Evolutionary conservation across 92 coral and sea anemone genomes (phyloP).

Genomic region (Isaurus tuberculatus): DNA sequence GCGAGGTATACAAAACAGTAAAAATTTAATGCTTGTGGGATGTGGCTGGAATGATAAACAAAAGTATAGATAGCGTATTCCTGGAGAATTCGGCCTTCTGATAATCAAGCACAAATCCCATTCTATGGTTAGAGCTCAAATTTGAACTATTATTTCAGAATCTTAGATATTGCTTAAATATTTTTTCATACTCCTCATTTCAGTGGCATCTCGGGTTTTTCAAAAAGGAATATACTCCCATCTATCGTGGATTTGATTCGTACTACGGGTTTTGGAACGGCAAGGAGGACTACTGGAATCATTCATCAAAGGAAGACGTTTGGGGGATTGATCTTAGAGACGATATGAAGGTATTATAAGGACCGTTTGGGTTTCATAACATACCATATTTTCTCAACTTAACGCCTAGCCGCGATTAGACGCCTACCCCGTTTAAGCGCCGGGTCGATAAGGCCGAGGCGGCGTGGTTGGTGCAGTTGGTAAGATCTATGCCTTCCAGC

Average conservation of each 20-base stretch:
- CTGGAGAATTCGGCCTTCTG: too few relatives aligned
- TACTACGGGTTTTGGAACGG: constrained; percentile 98
- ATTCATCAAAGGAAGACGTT: constrained; percentile 81
- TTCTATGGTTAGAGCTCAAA: background rate
- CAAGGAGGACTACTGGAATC: constrained; percentile 98
- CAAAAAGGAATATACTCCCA: constrained; percentile 96
- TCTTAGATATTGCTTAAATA: background rate
- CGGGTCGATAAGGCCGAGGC: too few relatives aligned
- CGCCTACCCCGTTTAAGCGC: too few relatives aligned
- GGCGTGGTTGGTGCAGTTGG: too few relatives aligned
- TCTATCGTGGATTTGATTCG: constrained; percentile 89
- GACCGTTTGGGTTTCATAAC: background rate
- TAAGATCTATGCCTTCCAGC: too few relatives aligned
- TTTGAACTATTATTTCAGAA: background rate
- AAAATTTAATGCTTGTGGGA: too few relatives aligned
- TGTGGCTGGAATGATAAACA: too few relatives aligned
- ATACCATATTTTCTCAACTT: too few relatives aligned
- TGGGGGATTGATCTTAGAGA: constrained; percentile 90
- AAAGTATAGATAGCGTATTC: too few relatives aligned
- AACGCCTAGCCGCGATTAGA: too few relatives aligned
- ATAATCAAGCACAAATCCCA: too few relatives aligned
- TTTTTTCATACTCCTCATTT: background rate
- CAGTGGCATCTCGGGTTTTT: constrained; percentile 99
- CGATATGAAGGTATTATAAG: constrained; percentile 79
- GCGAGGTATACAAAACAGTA: too few relatives aligned